These are phyloP conservation scores for Marronus borbonicus DNA, from an alignment of 2,888 invertebrate genomes.

Conservation along the genomic window DNA sequence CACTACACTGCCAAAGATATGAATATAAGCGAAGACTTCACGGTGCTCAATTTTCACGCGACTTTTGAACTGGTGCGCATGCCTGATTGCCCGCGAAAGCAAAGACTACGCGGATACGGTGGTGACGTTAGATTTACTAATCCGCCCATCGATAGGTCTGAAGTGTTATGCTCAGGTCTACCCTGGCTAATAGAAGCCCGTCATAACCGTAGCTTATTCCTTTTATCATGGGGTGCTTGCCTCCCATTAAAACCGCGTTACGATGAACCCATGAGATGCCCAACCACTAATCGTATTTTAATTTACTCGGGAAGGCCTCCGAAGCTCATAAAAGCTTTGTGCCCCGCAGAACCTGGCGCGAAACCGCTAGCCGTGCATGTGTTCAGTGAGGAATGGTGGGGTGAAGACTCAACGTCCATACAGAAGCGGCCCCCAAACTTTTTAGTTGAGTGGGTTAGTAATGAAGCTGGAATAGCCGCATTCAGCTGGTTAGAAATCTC, in stretches of 20 bases:
- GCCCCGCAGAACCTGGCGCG: conserved; percentile 80
- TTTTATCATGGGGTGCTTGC: conserved; percentile 88
- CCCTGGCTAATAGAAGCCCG: conserved; percentile 88
- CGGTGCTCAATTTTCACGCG: conserved; percentile 85
- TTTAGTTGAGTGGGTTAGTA: conserved; percentile 79
- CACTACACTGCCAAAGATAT: conserved; percentile 83
- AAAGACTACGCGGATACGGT: conserved; percentile 77
- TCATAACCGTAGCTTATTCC: conserved; percentile 84
- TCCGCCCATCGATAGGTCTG: conserved; percentile 76
- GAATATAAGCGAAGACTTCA: conserved; percentile 86
- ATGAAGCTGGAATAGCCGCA: conserved; percentile 83
- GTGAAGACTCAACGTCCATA: conserved; percentile 64
- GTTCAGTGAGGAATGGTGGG: conserved; percentile 86
- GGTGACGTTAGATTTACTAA: conserved; percentile 79
- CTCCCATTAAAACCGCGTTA: conserved; percentile 76
- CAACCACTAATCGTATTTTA: conserved; percentile 84
- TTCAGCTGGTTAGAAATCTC: conserved; percentile 86
- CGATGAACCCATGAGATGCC: conserved; percentile 79
- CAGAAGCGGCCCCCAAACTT: conserved; percentile 74
- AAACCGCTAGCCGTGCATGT: conserved; percentile 81
- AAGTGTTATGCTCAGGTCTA: conserved; percentile 80
- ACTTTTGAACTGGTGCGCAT: conserved; percentile 78
- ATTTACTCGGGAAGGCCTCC: conserved; percentile 84
- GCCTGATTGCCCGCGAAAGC: conserved; percentile 78
- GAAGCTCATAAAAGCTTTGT: conserved; percentile 78